phyloP scores from a whole-genome alignment of 2,113 vertebrate species.

The Hoplias malabaricus region DNA sequence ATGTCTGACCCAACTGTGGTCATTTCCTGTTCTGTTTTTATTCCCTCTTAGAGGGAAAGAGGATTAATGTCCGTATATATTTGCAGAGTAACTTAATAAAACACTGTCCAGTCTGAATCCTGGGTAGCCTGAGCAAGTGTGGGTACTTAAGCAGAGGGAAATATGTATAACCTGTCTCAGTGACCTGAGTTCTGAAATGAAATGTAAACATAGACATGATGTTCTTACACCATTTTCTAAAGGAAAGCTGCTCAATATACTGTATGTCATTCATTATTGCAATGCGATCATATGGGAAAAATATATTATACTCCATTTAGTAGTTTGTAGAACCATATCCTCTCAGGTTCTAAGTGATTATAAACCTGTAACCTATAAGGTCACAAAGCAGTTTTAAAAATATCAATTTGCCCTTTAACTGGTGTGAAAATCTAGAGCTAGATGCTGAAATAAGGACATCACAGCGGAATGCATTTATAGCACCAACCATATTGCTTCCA shows the following conservation, averaged over 20 bases:
- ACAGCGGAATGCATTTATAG: too few species aligned
- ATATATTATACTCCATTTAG: too few species aligned
- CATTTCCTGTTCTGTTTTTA: slow-evolving; percentile 50
- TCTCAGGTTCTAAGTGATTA: too few species aligned
- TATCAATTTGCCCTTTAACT: too few species aligned
- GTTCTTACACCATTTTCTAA: not conserved
- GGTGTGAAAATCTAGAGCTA: too few species aligned
- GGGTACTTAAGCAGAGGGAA: not conserved
- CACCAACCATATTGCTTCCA: too few species aligned
- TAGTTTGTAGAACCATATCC: too few species aligned
- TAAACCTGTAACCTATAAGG: too few species aligned
- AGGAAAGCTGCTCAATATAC: not conserved
- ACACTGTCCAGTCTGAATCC: not conserved
- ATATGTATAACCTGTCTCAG: not conserved
- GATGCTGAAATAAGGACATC: too few species aligned
- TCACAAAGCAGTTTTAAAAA: too few species aligned
- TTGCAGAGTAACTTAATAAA: not conserved
- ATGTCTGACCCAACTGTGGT: slow-evolving; percentile 43
- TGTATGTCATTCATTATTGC: not conserved
- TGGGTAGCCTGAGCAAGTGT: not conserved
- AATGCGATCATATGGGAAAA: too few species aligned
- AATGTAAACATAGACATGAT: not conserved
- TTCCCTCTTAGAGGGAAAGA: not conserved
- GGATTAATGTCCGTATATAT: not conserved
- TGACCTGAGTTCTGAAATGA: not conserved